Conservation (phyloP, 2,113 vertebrate species). For the Stegostoma tigrinum region DNA sequence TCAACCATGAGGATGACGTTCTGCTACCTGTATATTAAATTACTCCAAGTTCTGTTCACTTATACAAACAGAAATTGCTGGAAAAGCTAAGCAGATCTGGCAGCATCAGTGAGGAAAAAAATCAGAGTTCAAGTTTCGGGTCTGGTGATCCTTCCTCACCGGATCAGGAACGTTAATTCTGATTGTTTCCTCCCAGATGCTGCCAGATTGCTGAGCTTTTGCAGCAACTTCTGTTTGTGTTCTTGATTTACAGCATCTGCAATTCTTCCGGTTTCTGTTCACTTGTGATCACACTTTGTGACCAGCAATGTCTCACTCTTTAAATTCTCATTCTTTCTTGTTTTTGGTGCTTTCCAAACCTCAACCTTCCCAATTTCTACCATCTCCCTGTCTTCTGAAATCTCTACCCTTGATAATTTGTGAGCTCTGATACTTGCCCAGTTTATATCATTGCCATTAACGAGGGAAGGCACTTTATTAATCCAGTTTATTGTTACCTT, state of each 20-base stretch:
- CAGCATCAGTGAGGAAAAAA: no score
- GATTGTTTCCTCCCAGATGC: no score
- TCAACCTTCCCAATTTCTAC: neutral
- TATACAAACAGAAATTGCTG: neutral
- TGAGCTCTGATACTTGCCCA: neutral
- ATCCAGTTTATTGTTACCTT: neutral
- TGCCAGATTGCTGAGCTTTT: no score
- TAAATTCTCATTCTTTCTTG: neutral
- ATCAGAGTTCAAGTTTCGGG: no score
- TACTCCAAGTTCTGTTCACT: neutral
- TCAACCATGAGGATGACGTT: neutral
- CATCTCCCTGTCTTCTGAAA: neutral
- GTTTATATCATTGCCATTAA: neutral
- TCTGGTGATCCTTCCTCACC: no score
- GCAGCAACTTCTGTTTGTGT: no score
- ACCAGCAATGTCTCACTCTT: neutral
- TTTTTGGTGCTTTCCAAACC: neutral
- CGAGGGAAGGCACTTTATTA: neutral
- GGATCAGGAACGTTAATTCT: no score
- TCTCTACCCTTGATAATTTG: neutral
- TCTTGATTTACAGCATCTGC: no score
- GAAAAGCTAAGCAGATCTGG: no score
- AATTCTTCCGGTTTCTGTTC: no score
- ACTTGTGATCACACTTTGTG: no score
- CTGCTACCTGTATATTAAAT: neutral